These are phyloP conservation scores for Cyprinus carpio DNA, from an alignment of 2,113 vertebrate genomes.

Conservation along the genomic window DNA sequence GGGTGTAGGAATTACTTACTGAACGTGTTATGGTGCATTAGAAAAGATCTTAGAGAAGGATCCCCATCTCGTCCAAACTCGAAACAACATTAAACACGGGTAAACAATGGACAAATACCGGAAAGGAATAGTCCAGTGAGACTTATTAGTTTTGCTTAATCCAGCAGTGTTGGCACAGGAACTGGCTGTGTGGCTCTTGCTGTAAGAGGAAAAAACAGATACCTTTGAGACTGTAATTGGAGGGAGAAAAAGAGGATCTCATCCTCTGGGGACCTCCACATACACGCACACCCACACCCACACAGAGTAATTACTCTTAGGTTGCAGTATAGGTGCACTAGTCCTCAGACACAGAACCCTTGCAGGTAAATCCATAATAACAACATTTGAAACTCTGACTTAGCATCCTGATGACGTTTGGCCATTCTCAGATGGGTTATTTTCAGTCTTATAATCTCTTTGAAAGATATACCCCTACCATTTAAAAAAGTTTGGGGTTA, in stretches of 20 bases:
- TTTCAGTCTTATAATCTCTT: background rate
- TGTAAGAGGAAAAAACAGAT: constrained; percentile 4
- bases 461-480: background rate
- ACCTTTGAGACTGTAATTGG: constrained; percentile 33
- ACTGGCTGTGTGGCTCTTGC: background rate
- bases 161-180: constrained; percentile 19
- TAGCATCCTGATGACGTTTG: background rate
- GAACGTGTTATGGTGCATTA: background rate
- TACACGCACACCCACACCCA: background rate
- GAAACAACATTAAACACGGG: background rate
- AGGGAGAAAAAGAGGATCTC: constrained; percentile 37
- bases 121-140: constrained; percentile 14
- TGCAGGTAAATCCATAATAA: background rate
- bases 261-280: background rate
- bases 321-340: background rate
- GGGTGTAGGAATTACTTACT: background rate
- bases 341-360: background rate
- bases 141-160: constrained; percentile 36
- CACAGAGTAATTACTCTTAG: constrained; percentile 10
- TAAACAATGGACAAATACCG: background rate
- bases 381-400: background rate
- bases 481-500: background rate
- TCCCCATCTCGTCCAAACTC: background rate
- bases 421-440: background rate
- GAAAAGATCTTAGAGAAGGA: background rate